A percentile compares a stretch with the other conserved stretches of the same genome.
Evolutionary conservation across 2,797 vertebrate species (phyloP).

Genomic region (Chaenodraco wilsoni): DNA sequence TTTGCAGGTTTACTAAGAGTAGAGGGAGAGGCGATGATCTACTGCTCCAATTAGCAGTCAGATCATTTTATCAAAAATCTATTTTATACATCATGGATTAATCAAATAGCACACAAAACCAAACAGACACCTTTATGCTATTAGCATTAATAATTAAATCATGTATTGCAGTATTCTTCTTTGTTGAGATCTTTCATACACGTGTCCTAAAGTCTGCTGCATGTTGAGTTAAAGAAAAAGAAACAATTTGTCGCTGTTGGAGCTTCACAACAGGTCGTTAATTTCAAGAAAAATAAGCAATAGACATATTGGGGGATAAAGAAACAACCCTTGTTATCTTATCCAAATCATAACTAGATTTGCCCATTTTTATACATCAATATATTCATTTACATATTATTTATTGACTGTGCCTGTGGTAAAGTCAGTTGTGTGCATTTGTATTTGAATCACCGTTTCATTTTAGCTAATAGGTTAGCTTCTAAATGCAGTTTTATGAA

Average conservation of each 20-base stretch:
- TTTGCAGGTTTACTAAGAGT: background rate
- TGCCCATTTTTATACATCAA: conserved; percentile 3
- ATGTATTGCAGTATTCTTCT: background rate
- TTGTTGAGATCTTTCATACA: background rate
- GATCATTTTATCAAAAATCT: background rate
- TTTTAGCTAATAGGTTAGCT: conserved; percentile 13
- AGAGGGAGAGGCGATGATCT: background rate
- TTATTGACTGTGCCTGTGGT: background rate
- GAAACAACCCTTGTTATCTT: background rate
- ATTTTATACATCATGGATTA: background rate
- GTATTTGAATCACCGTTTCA: background rate
- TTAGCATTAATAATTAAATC: background rate
- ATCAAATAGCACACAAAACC: conserved; percentile 10
- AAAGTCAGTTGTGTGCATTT: background rate
- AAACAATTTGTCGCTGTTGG: background rate
- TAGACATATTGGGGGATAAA: conserved; percentile 5
- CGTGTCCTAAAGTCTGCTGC: background rate
- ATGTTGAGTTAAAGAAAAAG: background rate
- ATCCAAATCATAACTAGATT: background rate
- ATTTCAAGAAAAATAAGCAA: conserved; percentile 2
- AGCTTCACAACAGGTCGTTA: background rate
- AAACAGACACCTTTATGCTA: background rate
- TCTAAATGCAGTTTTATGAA: conserved; percentile 21
- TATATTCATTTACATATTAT: too few species aligned
- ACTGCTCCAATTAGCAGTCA: background rate